Conservation (phyloP, 2,797 vertebrate species). For the Arnoldichthys spilopterus region DNA sequence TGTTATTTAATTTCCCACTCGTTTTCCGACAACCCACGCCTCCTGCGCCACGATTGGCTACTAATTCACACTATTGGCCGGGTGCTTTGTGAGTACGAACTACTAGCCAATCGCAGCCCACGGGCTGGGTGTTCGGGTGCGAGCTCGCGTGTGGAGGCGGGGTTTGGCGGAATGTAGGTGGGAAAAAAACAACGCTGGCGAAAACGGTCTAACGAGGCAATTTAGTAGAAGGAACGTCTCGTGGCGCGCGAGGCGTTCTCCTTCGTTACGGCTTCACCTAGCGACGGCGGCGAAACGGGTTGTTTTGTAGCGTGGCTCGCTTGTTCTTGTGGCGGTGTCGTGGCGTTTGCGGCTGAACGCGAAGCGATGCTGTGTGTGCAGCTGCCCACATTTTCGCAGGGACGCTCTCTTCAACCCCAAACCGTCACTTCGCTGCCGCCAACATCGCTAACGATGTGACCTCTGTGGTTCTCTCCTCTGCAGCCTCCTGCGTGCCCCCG, state of each 20-base stretch:
- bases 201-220: conserved; percentile 55
- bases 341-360: conserved; percentile 29
- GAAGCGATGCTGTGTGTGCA: conserved; percentile 62
- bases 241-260: conserved; percentile 4
- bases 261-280: not conserved
- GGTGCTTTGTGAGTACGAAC: not conserved
- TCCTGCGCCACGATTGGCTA: not conserved
- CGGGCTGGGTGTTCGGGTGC: not conserved
- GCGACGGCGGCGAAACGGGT: not conserved
- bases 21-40: not conserved
- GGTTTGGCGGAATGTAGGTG: not conserved
- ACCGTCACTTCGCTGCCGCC: not conserved
- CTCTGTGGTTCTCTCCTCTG: conserved; percentile 5
- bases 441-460: not conserved
- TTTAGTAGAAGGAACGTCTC: conserved; percentile 55
- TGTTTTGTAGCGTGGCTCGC: not conserved
- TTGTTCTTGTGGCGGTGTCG: not conserved
- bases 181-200: not conserved
- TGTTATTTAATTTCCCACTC: not conserved
- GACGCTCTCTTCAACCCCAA: conserved; percentile 21
- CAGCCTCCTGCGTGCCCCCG: not conserved
- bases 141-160: not conserved
- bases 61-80: not conserved
- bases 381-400: conserved; percentile 25
- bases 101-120: not conserved